These are phyloP conservation scores for Camptogramma bilineatum DNA, from an alignment of 2,888 invertebrate genomes.

Conservation along the genomic window DNA sequence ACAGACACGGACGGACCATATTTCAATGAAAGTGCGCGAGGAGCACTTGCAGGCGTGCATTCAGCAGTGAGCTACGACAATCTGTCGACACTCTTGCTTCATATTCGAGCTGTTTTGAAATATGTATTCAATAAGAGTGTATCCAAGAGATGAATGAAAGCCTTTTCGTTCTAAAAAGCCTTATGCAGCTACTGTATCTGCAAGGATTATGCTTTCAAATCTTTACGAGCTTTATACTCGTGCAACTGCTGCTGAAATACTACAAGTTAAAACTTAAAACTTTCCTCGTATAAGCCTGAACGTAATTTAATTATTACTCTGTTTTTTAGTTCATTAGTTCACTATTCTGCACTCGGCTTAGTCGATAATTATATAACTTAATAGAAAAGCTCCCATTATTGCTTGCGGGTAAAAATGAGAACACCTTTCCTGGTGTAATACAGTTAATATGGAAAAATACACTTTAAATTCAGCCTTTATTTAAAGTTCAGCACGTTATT, in stretches of 20 bases:
- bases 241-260: neutral
- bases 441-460: constrained; percentile 21
- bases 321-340: constrained; percentile 12
- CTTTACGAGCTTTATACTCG: neutral
- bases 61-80: constrained; percentile 35
- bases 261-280: neutral
- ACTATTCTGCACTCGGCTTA: constrained; percentile 20
- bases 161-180: constrained; percentile 16
- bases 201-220: neutral
- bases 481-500: constrained; percentile 9
- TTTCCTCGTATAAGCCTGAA: constrained; percentile 3
- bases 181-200: constrained; percentile 9
- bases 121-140: constrained; percentile 30
- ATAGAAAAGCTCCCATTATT: constrained; percentile 29
- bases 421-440: constrained; percentile 20
- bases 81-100: constrained; percentile 33
- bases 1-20: constrained; percentile 34
- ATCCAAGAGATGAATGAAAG: constrained; percentile 23
- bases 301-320: constrained; percentile 20
- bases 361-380: constrained; percentile 29
- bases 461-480: constrained; percentile 15
- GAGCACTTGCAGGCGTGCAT: constrained; percentile 33
- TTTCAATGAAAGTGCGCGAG: constrained; percentile 32
- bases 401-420: constrained; percentile 17
- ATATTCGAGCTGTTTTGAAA: constrained; percentile 35